Base-by-base conservation (phyloP, 2,797 vertebrate genomes). In the Gymnopithys bicolor region DNA sequence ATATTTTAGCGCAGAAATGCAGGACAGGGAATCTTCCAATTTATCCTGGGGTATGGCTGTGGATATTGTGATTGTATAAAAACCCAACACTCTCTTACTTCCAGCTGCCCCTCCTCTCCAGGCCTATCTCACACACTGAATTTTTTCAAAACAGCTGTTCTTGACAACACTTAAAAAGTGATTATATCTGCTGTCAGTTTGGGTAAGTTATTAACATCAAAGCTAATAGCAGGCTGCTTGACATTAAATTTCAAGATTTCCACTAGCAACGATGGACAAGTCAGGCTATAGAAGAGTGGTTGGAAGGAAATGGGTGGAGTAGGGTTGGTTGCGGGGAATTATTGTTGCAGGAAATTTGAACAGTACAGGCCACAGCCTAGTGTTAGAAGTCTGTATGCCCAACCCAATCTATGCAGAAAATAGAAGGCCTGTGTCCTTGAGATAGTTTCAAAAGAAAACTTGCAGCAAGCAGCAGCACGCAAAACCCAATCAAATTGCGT, bases 151-250 rank as follows among this genome's bases (percentile, higher is more conserved):
- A 82, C 59, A 63, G 15, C 67, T 95, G 84, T 79, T 96, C 84
- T 84, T 94, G 82, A 63, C 87, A 95, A 81, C 90, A 90, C 70
- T 97, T 96, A 93, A 95, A 92, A 93, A 93, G 83, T 89, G 77
- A 97, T 97, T 96, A 89, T 96, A 92, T 91, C 91, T 93, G 64
- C 94, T 97, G 69, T 96, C 80, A 97, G 33, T 94, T 90, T 93
- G 78, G 53, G 78, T 86, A 91, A 97, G 95, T 97, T 96, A 96
- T 97, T 97, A 96, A 96, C 74, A 95, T 94, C 80, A 89, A 96
- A 97, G 41, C 21, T 59, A 95, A n/a, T 8, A 52, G 74, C 64
- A 84, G 69, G 59, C 23, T 96, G 41, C 52, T 41, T 89, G 75
- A 74, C 19, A 94, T 67, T 84, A 56, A 77, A 64, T 92, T 86